Evolutionary conservation across 1,140 invertebrate species (phyloP).

Genomic region (Drosophila kurseongensis): DNA sequence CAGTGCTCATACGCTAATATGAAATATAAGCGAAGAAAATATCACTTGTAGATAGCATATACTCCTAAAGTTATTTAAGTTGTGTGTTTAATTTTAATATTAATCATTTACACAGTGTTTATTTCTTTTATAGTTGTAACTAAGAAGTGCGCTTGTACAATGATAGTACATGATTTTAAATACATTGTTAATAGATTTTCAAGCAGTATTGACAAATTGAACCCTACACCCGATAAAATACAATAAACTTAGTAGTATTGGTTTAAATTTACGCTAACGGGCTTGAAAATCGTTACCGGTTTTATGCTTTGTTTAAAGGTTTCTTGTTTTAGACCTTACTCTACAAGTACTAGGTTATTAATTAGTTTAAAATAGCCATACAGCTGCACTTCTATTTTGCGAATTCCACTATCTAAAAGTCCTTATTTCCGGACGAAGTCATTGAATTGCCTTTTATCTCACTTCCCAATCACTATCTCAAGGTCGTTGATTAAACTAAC

Average conservation of each 20-base stretch:
- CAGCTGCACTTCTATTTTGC: slow-evolving; percentile 1
- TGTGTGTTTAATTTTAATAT: too few species aligned
- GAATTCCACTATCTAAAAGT: not conserved
- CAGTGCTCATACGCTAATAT: not conserved
- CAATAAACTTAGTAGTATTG: not conserved
- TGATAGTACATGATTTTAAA: too few species aligned
- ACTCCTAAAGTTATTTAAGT: too few species aligned
- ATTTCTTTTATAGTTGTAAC: too few species aligned
- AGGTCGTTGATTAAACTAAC: slow-evolving; percentile 22
- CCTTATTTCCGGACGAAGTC: slow-evolving; percentile 1
- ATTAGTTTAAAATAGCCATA: not conserved
- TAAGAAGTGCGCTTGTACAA: too few species aligned
- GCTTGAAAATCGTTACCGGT: not conserved
- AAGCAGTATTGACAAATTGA: too few species aligned
- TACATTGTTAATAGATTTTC: too few species aligned
- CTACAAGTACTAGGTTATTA: not conserved
- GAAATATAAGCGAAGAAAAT: not conserved
- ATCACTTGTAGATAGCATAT: too few species aligned
- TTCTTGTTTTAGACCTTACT: not conserved
- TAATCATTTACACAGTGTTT: not conserved
- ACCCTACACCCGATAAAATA: too few species aligned
- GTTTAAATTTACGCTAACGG: not conserved
- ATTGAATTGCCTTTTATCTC: not conserved
- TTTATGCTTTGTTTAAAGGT: not conserved
- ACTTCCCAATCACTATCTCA: slow-evolving; percentile 18